A percentile compares a stretch with the other conserved stretches of the same genome.
phyloP scores from a whole-genome alignment of 2,113 vertebrate species.

The Rhodinocichla rosea region DNA sequence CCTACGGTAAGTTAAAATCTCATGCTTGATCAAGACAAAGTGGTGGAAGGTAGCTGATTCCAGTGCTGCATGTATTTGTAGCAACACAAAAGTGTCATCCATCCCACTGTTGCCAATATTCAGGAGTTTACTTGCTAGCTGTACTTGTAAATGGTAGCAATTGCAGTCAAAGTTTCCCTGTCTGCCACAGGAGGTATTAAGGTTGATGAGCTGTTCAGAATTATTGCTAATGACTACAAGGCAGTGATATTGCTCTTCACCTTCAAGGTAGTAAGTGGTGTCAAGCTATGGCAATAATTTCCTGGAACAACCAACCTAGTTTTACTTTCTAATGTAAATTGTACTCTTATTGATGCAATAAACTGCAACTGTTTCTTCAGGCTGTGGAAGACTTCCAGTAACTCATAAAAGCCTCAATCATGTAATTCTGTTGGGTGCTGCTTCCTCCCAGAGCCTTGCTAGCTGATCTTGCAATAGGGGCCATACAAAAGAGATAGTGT shows the following conservation, averaged over 20 bases:
- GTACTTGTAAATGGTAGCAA: background rate
- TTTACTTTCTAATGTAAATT: conserved; percentile 22
- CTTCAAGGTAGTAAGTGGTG: background rate
- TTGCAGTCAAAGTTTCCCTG: background rate
- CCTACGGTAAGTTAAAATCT: background rate
- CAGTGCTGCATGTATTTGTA: background rate
- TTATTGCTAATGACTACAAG: conserved; percentile 1
- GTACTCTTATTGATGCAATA: conserved; percentile 25
- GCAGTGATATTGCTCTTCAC: background rate
- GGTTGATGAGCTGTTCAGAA: conserved; percentile 2
- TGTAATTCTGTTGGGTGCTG: background rate
- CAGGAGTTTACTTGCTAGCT: background rate
- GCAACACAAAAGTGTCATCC: background rate
- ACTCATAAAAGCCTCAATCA: background rate
- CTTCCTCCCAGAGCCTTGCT: background rate
- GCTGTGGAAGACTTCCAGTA: conserved; percentile 11
- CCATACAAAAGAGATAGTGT: background rate
- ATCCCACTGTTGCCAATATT: background rate
- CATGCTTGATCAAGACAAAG: background rate
- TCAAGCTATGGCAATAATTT: conserved; percentile 5
- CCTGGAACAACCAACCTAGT: background rate
- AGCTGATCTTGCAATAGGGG: background rate
- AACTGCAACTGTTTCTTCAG: conserved; percentile 23
- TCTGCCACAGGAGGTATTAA: background rate
- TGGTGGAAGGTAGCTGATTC: background rate